These are phyloP conservation scores for Coracias cyanogaster DNA, from an alignment of 2,797 vertebrate genomes.

Conservation along the genomic window DNA sequence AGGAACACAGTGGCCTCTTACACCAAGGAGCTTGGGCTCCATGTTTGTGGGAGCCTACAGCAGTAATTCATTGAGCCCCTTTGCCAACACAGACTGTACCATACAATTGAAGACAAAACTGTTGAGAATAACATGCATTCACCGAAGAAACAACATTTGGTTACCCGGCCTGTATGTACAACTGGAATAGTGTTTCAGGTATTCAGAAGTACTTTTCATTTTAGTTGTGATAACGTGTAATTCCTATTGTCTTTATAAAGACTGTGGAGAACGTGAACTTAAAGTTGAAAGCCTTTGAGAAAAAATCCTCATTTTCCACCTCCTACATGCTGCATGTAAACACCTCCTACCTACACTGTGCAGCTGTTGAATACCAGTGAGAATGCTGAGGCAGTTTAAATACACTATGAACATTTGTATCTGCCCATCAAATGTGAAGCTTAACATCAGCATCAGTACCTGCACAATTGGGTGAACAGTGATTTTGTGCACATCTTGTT, in stretches of 20 bases:
- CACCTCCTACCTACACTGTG: neutral
- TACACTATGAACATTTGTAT: neutral
- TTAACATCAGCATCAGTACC: conserved; percentile 76
- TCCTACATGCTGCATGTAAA: neutral
- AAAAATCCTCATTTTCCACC: neutral
- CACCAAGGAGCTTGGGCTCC: neutral
- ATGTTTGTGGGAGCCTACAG: neutral
- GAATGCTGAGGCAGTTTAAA: neutral
- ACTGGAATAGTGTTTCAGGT: neutral
- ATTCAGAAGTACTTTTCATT: neutral
- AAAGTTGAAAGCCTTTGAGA: neutral
- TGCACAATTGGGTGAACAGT: conserved; percentile 89
- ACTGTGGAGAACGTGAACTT: neutral
- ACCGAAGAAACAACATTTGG: neutral
- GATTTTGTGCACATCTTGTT: conserved; percentile 77
- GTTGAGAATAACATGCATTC: neutral
- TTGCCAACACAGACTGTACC: neutral
- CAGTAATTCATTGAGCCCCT: neutral
- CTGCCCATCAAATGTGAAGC: neutral
- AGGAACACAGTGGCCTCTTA: neutral
- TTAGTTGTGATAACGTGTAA: neutral
- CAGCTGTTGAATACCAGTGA: neutral
- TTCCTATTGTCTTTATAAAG: neutral
- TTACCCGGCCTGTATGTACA: neutral
- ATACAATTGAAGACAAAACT: neutral